Percentiles rank a stretch among this genome's conserved stretches.
Evolutionary conservation across 2,888 invertebrate species (phyloP).

Genomic region (Mellilla xanthometata): DNA sequence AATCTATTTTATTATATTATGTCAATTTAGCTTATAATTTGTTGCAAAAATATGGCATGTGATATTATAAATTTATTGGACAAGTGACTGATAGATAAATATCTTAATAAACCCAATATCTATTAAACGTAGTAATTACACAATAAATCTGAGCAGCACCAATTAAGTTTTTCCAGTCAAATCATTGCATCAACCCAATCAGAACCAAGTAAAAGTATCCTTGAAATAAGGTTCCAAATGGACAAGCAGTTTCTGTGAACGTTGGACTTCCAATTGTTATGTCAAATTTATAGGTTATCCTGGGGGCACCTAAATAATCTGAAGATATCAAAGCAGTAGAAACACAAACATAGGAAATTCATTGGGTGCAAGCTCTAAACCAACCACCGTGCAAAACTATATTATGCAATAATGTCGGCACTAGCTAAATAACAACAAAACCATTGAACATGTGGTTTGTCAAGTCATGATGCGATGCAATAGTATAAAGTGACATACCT

Average conservation of each 20-base stretch:
- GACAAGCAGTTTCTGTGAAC: constrained; percentile 61
- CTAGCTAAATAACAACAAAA: constrained; percentile 71
- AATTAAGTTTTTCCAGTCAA: constrained; percentile 2
- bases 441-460: constrained; percentile 77
- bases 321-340: constrained; percentile 34
- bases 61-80: too few species aligned
- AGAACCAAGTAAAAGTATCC: constrained; percentile 46
- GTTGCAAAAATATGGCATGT: too few species aligned
- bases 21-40: too few species aligned
- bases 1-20: too few species aligned
- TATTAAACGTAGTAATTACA: background rate
- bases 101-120: too few species aligned
- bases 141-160: background rate
- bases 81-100: too few species aligned
- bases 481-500: constrained; percentile 74
- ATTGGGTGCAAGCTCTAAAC: constrained; percentile 40
- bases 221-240: constrained; percentile 55
- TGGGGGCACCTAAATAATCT: constrained; percentile 34
- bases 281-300: constrained; percentile 77
- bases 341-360: constrained; percentile 39
- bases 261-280: constrained; percentile 66
- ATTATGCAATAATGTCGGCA: constrained; percentile 59
- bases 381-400: constrained; percentile 55
- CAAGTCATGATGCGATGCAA: constrained; percentile 70
- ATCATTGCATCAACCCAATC: constrained; percentile 34